Evolutionary conservation across 2,797 vertebrate species (phyloP), one percentile per base, ranked within the genome.

Genomic region (Neosalanx taihuensis): DNA sequence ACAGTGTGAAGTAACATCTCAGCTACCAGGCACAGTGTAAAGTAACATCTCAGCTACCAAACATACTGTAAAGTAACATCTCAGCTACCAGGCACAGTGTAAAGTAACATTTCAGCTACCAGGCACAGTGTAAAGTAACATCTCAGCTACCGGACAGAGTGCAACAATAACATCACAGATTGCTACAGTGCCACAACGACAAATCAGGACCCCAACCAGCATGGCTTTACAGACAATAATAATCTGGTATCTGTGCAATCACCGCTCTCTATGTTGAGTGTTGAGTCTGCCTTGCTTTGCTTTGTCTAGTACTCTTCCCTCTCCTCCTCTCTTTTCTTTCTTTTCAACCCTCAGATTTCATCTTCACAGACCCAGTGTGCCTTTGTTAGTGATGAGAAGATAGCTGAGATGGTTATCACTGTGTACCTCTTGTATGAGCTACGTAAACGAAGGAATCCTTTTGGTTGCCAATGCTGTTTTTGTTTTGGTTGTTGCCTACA

Each of bases 281-380:
- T 88, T 90, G 85, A 87, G 89, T 91, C 85, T 92, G 85, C 81
- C 81, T 73, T 23, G 76, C 87, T 86, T 88, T 88, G 84, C 85
- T 91, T 85, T 90, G 90, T 92, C 89, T 89, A 75, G 56, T 80
- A 72, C 20, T 74, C 83, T 81, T 86, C 78, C 15, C 63, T 79
- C 75, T 76, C 72, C 64, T 78, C 9, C 31, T 67, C 30, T 72
- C n/a, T n/a, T n/a, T 37, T 26, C 30, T 60, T 79, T 81, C 86
- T 82, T 89, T 89, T 92, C 84, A 87, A 90, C 85, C 83, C 81
- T 72, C 76, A 77, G 73, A 30, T 9, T 72, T 81, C 60, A 41
- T 49, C 9, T 80, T 70, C 84, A 74, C 69, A 83, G 87, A 89
- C 82, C 18, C 86, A 86, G 90, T 18, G 89, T 85, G 79, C 83